These are phyloP conservation scores for Coreoperca whiteheadi DNA, from an alignment of 2,113 vertebrate genomes.

Conservation along the genomic window DNA sequence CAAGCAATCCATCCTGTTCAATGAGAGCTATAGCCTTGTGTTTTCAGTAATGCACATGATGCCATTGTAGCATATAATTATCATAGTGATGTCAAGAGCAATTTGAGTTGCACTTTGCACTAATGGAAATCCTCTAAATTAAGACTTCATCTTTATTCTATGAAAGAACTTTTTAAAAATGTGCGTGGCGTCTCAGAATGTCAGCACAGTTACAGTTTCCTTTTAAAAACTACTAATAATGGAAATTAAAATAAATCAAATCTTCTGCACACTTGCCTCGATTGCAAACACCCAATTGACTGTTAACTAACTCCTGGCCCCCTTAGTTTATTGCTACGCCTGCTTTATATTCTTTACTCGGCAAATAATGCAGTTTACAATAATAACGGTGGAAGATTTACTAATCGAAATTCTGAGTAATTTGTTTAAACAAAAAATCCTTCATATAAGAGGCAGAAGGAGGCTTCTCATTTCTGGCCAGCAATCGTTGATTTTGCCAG, in stretches of 20 bases:
- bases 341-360: background rate
- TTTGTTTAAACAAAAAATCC: too few species aligned
- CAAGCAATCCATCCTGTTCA: background rate
- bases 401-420: too few species aligned
- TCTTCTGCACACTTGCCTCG: background rate
- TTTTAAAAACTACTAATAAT: background rate
- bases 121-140: background rate
- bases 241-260: background rate
- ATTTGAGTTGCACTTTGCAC: background rate
- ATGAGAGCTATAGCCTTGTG: background rate
- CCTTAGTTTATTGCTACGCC: background rate
- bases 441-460: background rate
- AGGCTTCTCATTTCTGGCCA: background rate
- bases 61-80: background rate
- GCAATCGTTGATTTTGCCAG: too few species aligned
- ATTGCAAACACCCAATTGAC: background rate
- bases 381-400: background rate
- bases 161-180: background rate
- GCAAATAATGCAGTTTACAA: background rate
- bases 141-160: background rate
- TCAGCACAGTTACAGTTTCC: background rate
- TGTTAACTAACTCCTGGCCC: background rate
- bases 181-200: background rate
- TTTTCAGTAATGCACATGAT: background rate
- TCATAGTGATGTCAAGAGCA: background rate